A percentile compares a stretch with the other conserved stretches of the same genome.
phyloP scores from a whole-genome alignment of 2,113 vertebrate species.

The Brachypodius melanocephalos region DNA sequence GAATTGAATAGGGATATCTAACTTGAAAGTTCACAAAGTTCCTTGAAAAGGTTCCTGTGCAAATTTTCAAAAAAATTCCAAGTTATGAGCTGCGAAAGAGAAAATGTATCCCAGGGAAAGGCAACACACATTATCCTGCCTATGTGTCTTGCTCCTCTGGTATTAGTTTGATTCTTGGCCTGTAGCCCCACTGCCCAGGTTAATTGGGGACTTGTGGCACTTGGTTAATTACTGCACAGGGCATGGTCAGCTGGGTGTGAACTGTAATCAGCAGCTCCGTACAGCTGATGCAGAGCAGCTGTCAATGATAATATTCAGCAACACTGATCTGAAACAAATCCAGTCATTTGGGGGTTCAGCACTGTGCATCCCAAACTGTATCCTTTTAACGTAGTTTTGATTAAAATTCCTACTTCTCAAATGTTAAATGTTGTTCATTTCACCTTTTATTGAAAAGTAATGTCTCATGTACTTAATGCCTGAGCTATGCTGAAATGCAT shows the following conservation, averaged over 20 bases:
- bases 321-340: neutral
- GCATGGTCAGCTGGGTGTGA: neutral
- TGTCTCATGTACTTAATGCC: neutral
- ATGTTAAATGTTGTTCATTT: neutral
- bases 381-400: neutral
- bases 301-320: neutral
- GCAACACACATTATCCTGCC: neutral
- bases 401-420: neutral
- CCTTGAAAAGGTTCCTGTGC: neutral
- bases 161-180: neutral
- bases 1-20: neutral
- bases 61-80: neutral
- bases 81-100: neutral
- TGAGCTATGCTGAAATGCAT: neutral
- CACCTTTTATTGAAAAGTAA: neutral
- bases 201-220: neutral
- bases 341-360: neutral
- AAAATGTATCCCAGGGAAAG: neutral
- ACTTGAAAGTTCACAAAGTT: neutral
- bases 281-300: neutral
- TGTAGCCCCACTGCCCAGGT: neutral
- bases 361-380: neutral
- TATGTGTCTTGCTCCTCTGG: rapidly evolving
- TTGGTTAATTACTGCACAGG: rapidly evolving
- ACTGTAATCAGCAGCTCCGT: neutral